Base-by-base conservation (phyloP, 2,113 vertebrate species). In the Eulacestoma nigropectus region DNA sequence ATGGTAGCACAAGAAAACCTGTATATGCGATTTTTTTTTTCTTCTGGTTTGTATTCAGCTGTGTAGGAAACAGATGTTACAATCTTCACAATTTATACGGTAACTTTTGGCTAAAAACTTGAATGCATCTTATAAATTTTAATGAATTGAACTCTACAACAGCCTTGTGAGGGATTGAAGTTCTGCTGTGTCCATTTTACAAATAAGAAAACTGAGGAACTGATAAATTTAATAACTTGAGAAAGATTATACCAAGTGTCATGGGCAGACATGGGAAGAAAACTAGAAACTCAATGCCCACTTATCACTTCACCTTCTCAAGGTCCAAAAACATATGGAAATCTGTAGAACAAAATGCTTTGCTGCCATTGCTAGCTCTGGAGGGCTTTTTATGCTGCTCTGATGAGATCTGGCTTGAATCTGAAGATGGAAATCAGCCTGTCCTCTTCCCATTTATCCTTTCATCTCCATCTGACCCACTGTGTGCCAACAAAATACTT, bases 61-160 rank as follows among this genome's bases (percentile, higher is more conserved):
- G 18, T 77, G 47, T 52, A 73, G 26, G 55, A 77, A 93, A 67
- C 52, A 84, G 91, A 79, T 76, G 88, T 77, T 86, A 67, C 62
- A 84, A 79, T 78, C 63, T 91, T 80, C 84, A 80, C 75, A 85
- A 87, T 93, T 93, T 90, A 73, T 93, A 60, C 17, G 53, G 87
- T 75, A 90, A 85, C 55, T 95, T 94, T 94, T 74, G 50, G 72
- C 82, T 90, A 93, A 94, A 95, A 85, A 23, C 72, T 80, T 70
- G 39, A 92, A 63, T 81, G 32, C 41, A 17, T 59, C 70, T 94
- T 91, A 96, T 83, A 90, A 81, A 94, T 96, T 80, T 96, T 94
- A 94, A 96, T 95, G 72, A 90, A 50, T 39, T 89, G 52, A 79
- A 30, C 30, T 85, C 79, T 44, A 37, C 50, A 86, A 68, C 50